Conservation (phyloP, 2,888 invertebrate genomes). For the Pocota personata region DNA sequence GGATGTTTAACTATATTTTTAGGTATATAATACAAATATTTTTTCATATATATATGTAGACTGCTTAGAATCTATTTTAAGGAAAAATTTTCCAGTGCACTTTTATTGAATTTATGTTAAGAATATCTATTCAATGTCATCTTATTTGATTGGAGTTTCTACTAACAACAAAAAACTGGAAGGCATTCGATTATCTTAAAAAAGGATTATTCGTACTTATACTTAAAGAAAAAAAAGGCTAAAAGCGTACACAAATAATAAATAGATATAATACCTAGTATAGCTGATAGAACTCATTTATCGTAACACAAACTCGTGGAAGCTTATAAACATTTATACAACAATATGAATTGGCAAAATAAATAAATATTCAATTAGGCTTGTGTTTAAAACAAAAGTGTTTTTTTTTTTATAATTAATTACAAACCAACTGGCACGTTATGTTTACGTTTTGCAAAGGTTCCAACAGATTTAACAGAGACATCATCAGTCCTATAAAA, state of each 20-base stretch:
- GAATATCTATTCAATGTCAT: not conserved
- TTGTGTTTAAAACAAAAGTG: conserved; percentile 40
- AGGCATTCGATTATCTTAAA: conserved; percentile 57
- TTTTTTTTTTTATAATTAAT: not conserved
- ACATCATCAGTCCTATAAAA: too few relatives aligned
- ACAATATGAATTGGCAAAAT: conserved; percentile 35
- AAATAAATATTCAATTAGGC: conserved; percentile 64
- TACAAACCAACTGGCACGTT: too few relatives aligned
- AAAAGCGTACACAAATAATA: conserved; percentile 53
- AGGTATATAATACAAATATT: conserved; percentile 1
- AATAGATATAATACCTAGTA: conserved; percentile 33
- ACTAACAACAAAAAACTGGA: not conserved
- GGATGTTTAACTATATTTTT: not conserved
- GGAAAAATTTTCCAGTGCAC: not conserved
- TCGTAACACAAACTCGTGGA: conserved; percentile 25
- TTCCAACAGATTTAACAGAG: too few relatives aligned
- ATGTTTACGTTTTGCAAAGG: too few relatives aligned
- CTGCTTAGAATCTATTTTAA: conserved; percentile 24
- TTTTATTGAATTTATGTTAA: conserved; percentile 9
- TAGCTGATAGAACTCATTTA: conserved; percentile 40
- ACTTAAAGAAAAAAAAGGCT: conserved; percentile 37
- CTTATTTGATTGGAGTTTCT: not conserved
- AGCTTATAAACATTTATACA: conserved; percentile 54
- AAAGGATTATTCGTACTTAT: conserved; percentile 63
- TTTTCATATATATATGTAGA: not conserved